These are phyloP conservation scores for Axinella damicornis DNA, from an alignment of 37 sponge, comb jelly and placozoan species.

Conservation along the genomic window DNA sequence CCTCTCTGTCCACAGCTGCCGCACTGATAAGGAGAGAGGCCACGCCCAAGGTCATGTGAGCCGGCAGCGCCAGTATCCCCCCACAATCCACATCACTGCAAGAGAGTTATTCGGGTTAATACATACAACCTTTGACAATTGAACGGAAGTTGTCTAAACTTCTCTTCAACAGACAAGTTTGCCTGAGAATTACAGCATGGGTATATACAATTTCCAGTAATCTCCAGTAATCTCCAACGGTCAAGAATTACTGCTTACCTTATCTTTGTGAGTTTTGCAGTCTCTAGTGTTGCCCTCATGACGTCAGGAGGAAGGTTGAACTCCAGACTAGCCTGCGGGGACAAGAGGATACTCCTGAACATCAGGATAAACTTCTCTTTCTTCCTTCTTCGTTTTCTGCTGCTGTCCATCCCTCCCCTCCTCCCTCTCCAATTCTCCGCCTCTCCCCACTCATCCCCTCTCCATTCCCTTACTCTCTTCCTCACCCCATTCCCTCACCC, in stretches of 20 bases:
- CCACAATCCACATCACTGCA: conserved; percentile 51
- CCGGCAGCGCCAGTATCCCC: conserved; percentile 43
- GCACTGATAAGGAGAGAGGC: conserved; percentile 65
- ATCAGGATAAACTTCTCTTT: too few species aligned
- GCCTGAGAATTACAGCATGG: too few species aligned
- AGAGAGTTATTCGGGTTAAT: background rate
- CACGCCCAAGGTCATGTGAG: conserved; percentile 35
- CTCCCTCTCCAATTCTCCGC: too few species aligned
- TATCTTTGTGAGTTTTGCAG: conserved; percentile 59
- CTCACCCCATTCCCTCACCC: too few species aligned
- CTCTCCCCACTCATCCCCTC: too few species aligned
- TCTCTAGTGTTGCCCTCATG: conserved; percentile 63
- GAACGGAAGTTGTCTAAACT: too few species aligned
- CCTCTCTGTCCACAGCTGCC: conserved; percentile 40
- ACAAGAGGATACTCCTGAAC: too few species aligned
- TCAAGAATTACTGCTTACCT: conserved; percentile 46
- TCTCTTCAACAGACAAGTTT: too few species aligned
- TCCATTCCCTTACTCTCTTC: too few species aligned
- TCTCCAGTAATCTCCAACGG: background rate
- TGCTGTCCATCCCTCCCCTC: too few species aligned
- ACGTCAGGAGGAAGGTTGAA: conserved; percentile 51
- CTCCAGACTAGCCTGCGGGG: conserved; percentile 45
- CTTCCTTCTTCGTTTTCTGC: too few species aligned
- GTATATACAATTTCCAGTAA: background rate
- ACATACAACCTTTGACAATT: background rate